Conservation (phyloP, 2,888 invertebrate genomes). For the Plagiodera versicolora region DNA sequence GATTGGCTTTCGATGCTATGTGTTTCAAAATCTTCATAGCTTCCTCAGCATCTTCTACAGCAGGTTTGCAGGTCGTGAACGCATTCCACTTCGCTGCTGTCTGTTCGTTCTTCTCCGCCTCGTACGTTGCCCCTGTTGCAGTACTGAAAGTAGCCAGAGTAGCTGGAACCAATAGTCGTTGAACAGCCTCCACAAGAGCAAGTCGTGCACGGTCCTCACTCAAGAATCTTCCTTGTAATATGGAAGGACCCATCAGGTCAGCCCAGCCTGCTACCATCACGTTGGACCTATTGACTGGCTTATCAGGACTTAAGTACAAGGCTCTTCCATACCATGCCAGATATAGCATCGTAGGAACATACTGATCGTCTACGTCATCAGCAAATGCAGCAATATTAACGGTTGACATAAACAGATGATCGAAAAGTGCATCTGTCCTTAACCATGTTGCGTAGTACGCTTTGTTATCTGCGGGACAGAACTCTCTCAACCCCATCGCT, state of each 20-base stretch:
- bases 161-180: neutral
- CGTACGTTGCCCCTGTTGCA: neutral
- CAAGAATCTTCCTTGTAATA: neutral
- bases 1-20: neutral
- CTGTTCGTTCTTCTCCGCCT: too few relatives aligned
- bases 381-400: too few relatives aligned
- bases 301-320: neutral
- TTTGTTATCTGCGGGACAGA: too few relatives aligned
- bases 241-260: neutral
- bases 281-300: neutral
- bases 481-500: too few relatives aligned
- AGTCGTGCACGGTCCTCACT: neutral
- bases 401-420: too few relatives aligned
- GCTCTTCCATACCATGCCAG: neutral
- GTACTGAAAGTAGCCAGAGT: neutral
- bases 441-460: too few relatives aligned
- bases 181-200: neutral
- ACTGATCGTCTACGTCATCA: too few relatives aligned
- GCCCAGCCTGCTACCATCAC: neutral
- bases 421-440: too few relatives aligned
- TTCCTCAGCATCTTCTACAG: neutral
- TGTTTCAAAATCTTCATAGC: neutral
- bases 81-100: neutral
- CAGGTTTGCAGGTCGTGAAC: neutral
- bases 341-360: neutral